phyloP scores from a whole-genome alignment of 1,140 invertebrate species.

The Phthorimaea operculella region DNA sequence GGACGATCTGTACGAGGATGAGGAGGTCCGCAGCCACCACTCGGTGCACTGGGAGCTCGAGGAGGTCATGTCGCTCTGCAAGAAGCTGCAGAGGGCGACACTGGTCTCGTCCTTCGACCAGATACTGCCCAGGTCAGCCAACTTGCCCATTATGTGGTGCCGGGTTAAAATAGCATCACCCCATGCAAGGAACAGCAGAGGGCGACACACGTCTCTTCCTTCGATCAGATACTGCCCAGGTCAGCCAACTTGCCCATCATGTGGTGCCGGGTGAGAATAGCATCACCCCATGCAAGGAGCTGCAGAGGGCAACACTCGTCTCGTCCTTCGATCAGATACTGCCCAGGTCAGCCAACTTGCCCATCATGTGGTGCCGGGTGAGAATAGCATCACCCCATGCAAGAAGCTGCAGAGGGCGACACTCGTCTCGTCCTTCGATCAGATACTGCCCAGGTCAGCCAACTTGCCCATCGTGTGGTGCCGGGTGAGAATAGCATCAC shows the following conservation, averaged over 20 bases:
- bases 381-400: constrained; percentile 27
- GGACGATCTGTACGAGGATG: constrained; percentile 58
- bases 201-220: constrained; percentile 54
- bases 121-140: constrained; percentile 55
- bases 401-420: constrained; percentile 62
- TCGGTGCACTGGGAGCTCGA: constrained; percentile 63
- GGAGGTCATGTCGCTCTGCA: constrained; percentile 66
- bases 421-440: constrained; percentile 57
- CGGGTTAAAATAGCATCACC: too few species aligned
- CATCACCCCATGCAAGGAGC: constrained; percentile 53
- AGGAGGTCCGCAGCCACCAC: constrained; percentile 54
- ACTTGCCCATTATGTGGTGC: background rate
- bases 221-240: constrained; percentile 62
- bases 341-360: constrained; percentile 41
- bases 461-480: background rate
- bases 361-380: background rate
- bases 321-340: constrained; percentile 60
- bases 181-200: constrained; percentile 66
- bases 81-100: constrained; percentile 60
- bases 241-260: constrained; percentile 16
- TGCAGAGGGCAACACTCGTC: constrained; percentile 60
- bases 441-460: constrained; percentile 57
- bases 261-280: too few species aligned
- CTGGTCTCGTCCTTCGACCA: constrained; percentile 59
- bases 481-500: too few species aligned